Conservation (phyloP, 2,797 vertebrate species). For the Philypnodon macrostomus region DNA sequence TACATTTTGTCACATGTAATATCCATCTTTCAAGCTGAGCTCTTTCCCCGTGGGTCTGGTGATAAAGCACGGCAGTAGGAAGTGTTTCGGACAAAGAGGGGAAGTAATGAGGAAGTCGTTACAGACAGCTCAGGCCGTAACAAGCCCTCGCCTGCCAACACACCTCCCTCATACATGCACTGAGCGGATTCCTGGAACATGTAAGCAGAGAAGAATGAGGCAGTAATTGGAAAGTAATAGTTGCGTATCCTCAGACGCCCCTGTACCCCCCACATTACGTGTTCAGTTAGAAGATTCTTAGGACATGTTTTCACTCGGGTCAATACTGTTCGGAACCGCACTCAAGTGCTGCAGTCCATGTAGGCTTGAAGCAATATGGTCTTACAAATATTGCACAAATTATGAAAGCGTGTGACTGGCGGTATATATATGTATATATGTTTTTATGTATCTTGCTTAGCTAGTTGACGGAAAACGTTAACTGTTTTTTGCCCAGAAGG, state of each 20-base stretch:
- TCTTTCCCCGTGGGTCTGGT: constrained; percentile 46
- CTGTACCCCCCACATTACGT: constrained; percentile 19
- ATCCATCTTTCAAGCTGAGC: constrained; percentile 20
- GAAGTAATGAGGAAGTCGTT: constrained; percentile 83
- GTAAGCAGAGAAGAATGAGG: not conserved
- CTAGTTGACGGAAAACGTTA: no score
- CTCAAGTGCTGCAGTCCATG: no score
- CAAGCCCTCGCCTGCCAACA: constrained; percentile 51
- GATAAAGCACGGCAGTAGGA: constrained; percentile 65
- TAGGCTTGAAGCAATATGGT: no score
- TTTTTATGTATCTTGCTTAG: no score
- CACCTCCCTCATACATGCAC: constrained; percentile 26
- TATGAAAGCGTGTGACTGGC: no score
- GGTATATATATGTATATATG: no score
- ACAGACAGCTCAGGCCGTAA: constrained; percentile 61
- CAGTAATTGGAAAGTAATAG: constrained; percentile 5
- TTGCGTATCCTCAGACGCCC: constrained; percentile 15
- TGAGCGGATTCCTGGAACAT: constrained; percentile 3
- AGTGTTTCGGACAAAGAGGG: constrained; percentile 77
- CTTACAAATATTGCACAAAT: no score
- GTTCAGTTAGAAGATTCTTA: not conserved
- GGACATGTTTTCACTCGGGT: not conserved
- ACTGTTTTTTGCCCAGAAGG: no score
- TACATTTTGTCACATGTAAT: constrained; percentile 30
- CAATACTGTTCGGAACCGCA: no score